Percentiles rank a stretch among this genome's conserved stretches.
These are phyloP conservation scores for Scaptomyza hsui DNA, from an alignment of 1,140 invertebrate species.

Conservation along the genomic window DNA sequence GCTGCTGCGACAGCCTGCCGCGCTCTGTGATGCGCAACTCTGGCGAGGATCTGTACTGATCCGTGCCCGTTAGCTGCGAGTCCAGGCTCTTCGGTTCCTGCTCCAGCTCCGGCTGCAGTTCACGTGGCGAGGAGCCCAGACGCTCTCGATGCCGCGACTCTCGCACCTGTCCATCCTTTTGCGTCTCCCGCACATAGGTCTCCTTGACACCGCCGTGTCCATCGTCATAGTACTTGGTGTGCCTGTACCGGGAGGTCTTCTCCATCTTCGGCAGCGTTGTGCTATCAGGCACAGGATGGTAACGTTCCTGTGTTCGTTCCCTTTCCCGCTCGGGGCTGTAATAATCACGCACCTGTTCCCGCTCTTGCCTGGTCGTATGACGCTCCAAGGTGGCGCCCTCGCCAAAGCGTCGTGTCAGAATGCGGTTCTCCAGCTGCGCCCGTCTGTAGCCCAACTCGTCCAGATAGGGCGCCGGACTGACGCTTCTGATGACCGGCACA, in stretches of 20 bases:
- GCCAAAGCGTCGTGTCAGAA: constrained; percentile 75
- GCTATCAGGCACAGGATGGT: constrained; percentile 41
- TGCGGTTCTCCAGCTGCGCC: constrained; percentile 89
- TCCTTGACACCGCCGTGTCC: constrained; percentile 85
- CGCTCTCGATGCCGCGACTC: constrained; percentile 85
- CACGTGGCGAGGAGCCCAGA: constrained; percentile 78
- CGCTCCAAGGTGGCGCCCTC: constrained; percentile 65
- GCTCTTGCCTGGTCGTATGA: constrained; percentile 20
- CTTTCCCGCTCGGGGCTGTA: constrained; percentile 40
- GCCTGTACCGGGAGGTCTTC: constrained; percentile 74
- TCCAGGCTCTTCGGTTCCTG: constrained; percentile 88
- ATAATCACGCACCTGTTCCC: constrained; percentile 22
- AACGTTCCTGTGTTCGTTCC: constrained; percentile 47
- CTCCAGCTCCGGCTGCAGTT: constrained; percentile 80
- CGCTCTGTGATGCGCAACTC: constrained; percentile 74
- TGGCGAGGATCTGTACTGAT: constrained; percentile 85
- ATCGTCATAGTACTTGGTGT: constrained; percentile 82
- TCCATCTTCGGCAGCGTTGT: constrained; percentile 31
- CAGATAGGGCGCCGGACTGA: constrained; percentile 84
- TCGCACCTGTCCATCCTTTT: constrained; percentile 85
- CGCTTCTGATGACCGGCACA: constrained; percentile 75
- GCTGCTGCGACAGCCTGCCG: constrained; percentile 74
- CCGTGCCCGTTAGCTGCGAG: constrained; percentile 86
- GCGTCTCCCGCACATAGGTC: constrained; percentile 85
- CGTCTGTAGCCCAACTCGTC: constrained; percentile 88